Percentiles rank a stretch among this genome's conserved stretches.
phyloP scores from a whole-genome alignment of 1,140 invertebrate genomes.

The Cotesia glomerata region DNA sequence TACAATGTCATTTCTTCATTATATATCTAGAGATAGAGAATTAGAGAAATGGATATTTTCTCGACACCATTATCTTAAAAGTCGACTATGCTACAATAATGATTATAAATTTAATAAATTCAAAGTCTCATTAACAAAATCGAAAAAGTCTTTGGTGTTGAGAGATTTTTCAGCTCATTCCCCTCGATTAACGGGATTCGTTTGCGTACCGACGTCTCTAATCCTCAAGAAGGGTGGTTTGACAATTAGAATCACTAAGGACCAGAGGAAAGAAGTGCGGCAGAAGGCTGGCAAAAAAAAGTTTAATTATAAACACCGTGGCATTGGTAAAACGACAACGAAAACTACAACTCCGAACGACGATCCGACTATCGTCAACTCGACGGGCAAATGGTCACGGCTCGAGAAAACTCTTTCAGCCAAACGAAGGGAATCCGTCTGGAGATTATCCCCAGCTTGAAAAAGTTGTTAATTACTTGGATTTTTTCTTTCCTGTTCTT shows the following conservation, averaged over 20 bases:
- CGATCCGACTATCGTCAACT: constrained; percentile 15
- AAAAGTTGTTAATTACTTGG: constrained; percentile 66
- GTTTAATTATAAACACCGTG: constrained; percentile 42
- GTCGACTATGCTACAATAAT: too few species aligned
- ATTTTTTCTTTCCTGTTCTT: constrained; percentile 49
- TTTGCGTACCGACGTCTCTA: constrained; percentile 23
- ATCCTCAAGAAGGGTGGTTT: constrained; percentile 30
- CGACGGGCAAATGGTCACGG: constrained; percentile 62
- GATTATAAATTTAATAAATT: too few species aligned
- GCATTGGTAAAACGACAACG: constrained; percentile 30
- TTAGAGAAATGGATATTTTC: too few species aligned
- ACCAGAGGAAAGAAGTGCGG: constrained; percentile 39
- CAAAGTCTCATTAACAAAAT: too few species aligned
- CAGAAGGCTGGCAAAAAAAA: constrained; percentile 29
- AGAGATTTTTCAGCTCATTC: constrained; percentile 15
- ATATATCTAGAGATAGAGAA: too few species aligned
- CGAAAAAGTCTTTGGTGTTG: neutral
- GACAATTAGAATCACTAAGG: constrained; percentile 63
- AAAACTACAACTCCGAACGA: constrained; percentile 26
- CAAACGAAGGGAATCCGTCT: constrained; percentile 64
- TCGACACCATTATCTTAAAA: too few species aligned
- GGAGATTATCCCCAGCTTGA: constrained; percentile 63
- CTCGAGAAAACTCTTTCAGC: constrained; percentile 62
- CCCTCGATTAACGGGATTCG: constrained; percentile 24
- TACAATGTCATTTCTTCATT: too few species aligned